A percentile compares a stretch with the other conserved stretches of the same genome.
phyloP scores from a whole-genome alignment of 2,797 vertebrate species.

The Gymnothorax javanicus region DNA sequence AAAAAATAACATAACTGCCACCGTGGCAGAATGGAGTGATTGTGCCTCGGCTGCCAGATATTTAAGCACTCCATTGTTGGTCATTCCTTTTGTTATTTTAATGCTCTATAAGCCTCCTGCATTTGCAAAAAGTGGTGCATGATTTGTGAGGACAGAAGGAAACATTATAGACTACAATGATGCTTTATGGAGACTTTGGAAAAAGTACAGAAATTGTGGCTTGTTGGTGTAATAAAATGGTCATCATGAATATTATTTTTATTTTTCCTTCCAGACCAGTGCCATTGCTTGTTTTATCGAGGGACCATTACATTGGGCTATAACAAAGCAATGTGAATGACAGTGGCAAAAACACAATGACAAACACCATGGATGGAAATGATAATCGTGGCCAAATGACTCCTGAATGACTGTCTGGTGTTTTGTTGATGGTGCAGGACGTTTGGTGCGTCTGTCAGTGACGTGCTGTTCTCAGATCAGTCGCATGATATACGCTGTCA shows the following conservation, averaged over 20 bases:
- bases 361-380: too few species aligned
- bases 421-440: background rate
- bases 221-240: background rate
- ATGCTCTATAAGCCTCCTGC: background rate
- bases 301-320: background rate
- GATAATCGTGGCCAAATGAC: background rate
- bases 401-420: background rate
- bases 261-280: background rate
- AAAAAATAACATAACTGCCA: background rate
- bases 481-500: background rate
- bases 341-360: background rate
- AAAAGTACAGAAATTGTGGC: background rate
- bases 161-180: background rate
- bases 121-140: background rate
- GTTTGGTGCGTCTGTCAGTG: background rate
- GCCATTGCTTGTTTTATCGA: background rate
- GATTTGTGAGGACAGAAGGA: background rate
- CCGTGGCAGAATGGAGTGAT: background rate
- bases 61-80: background rate
- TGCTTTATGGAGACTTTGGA: background rate
- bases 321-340: background rate
- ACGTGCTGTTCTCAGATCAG: background rate
- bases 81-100: background rate
- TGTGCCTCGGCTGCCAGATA: background rate
- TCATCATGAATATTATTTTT: background rate